A percentile compares a stretch with the other conserved stretches of the same genome.
These are phyloP conservation scores for Felis chaus DNA, from an alignment of 2,113 vertebrate genomes.

Conservation along the genomic window DNA sequence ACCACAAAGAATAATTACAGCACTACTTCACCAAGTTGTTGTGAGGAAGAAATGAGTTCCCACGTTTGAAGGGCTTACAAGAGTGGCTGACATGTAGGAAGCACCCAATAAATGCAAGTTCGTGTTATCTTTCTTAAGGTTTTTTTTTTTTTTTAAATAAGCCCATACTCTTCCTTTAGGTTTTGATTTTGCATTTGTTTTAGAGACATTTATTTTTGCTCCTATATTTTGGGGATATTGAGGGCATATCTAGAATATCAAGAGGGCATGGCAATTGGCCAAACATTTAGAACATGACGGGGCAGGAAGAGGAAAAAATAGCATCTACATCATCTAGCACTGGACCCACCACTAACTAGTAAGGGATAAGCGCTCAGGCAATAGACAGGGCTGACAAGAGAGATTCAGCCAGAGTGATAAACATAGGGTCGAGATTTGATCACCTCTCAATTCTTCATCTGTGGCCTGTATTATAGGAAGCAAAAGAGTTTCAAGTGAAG, in stretches of 20 bases:
- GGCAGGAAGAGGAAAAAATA: background rate
- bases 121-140: background rate
- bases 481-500: background rate
- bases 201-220: background rate
- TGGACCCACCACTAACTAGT: no score
- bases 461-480: background rate
- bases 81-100: background rate
- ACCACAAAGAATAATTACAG: background rate
- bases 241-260: background rate
- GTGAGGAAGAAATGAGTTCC: background rate
- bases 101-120: background rate
- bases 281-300: background rate
- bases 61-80: background rate
- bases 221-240: background rate
- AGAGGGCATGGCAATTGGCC: background rate
- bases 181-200: slow-evolving; percentile 33
- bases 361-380: background rate
- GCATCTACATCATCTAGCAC: background rate
- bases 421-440: background rate
- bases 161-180: background rate
- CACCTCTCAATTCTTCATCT: background rate
- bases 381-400: background rate
- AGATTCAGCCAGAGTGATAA: background rate
- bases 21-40: background rate
- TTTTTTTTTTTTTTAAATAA: background rate